Evolutionary conservation across 2,797 vertebrate genomes (phyloP), one percentile per base, ranked within the genome.

Genomic region (Scolopax bukidnonensis): DNA sequence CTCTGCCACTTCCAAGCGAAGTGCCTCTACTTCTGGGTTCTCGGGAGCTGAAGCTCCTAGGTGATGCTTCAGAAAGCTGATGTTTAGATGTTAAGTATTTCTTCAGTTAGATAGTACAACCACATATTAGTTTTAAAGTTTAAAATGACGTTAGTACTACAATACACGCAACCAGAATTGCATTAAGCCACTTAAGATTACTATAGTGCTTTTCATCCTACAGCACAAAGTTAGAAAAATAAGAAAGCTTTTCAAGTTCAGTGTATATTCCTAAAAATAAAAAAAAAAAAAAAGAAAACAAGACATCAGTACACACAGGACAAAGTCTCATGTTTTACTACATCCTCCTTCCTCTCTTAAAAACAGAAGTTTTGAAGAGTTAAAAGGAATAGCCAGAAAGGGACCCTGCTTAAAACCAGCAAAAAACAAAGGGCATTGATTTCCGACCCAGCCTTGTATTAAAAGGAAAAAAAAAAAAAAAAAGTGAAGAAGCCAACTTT

Each of bases 21-120:
- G 98, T 74, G 98, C 93, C 79, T 99, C 99, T 3, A 98, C 77
- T 84, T 99, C 98, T 15, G 97, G 98, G 10, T 98, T 98, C 94
- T 99, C 99, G 10, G 98, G 96, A 64, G 98, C 98, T 14, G 97
- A 93, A 19, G 98, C 98, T 68, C 98, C 98, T 83, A 99, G 98
- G 89, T 99, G 99, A 90, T 99, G 98, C 97, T 99, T 99, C 97
- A 99, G 98, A 97, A 99, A 99, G 90, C 99, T 99, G 97, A 16
- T 68, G 75, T 88, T 86, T 41, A 63, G 40, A 74, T 54, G 98
- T 98, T 98, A 98, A 98, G 98, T 94, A 93, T 87, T 96, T 91
- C 67, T 91, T 86, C 91, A 61, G 33, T 63, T 93, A 48, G 5
- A 16, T 4, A 60, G 15, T 41, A 38, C 3, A 87, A 45, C 50